These are phyloP conservation scores for Cololabis saira DNA, from an alignment of 2,113 vertebrate genomes.

Conservation along the genomic window DNA sequence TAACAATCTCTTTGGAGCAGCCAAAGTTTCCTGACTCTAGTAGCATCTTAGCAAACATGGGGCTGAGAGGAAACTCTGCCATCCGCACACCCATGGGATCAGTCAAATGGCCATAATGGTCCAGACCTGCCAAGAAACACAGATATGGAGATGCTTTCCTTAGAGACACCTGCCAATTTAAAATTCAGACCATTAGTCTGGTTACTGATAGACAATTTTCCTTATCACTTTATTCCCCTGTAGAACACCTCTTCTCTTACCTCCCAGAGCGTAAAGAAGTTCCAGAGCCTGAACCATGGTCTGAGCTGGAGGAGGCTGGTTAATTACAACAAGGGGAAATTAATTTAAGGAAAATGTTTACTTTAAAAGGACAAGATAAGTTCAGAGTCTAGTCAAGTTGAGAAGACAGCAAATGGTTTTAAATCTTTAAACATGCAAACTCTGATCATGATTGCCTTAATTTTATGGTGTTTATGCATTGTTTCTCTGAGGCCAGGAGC, in stretches of 20 bases:
- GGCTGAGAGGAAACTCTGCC: conserved; percentile 97
- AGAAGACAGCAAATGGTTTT: background rate
- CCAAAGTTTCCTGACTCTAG: conserved; percentile 97
- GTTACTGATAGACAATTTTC: conserved; percentile 12
- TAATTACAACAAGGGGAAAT: conserved; percentile 1
- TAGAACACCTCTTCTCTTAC: conserved; percentile 76
- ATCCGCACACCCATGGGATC: conserved; percentile 94
- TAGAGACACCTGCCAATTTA: background rate
- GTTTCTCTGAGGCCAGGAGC: background rate
- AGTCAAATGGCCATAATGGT: conserved; percentile 93
- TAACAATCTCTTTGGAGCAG: conserved; percentile 96
- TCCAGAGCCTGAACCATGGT: conserved; percentile 98
- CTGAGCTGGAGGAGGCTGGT: conserved; percentile 95
- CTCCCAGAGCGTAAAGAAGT: conserved; percentile 95
- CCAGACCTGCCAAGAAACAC: conserved; percentile 84
- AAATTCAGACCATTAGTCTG: conserved; percentile 9
- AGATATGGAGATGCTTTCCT: conserved; percentile 8
- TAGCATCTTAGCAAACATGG: conserved; percentile 99
- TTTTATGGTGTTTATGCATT: conserved; percentile 24
- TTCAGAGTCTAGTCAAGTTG: background rate
- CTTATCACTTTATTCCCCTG: conserved; percentile 1
- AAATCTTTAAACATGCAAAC: conserved; percentile 24
- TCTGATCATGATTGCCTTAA: conserved; percentile 2
- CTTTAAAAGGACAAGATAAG: conserved; percentile 6
- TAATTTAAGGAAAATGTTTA: conserved; percentile 5